Percentiles rank a stretch among this genome's conserved stretches.
These are phyloP conservation scores for Cherax destructor DNA, from an alignment of 1,140 invertebrate species.

Conservation along the genomic window DNA sequence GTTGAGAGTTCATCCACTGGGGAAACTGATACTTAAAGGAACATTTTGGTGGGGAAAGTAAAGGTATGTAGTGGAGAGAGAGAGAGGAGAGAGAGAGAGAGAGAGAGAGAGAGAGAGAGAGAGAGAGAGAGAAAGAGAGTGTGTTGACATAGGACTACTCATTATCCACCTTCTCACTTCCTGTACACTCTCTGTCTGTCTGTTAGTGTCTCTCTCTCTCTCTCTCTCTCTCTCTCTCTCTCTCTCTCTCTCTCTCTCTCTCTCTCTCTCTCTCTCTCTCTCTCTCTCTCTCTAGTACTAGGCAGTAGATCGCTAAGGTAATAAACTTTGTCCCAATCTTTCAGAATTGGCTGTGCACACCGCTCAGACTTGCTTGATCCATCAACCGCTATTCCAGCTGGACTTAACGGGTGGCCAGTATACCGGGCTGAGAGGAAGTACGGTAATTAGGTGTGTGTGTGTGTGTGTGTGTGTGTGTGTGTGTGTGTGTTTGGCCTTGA, in stretches of 20 bases:
- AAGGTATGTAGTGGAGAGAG: background rate
- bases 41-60: background rate
- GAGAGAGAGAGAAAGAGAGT: background rate
- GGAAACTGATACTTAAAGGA: too few relatives aligned
- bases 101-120: background rate
- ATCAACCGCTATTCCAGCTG: background rate
- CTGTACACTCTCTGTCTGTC: background rate
- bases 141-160: background rate
- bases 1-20: too few relatives aligned
- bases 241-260: background rate
- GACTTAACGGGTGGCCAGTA: background rate
- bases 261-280: background rate
- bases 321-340: constrained; percentile 3
- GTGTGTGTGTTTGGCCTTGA: too few relatives aligned
- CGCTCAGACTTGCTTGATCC: background rate
- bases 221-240: background rate
- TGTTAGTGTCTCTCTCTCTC: background rate
- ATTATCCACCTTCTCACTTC: too few relatives aligned
- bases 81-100: background rate
- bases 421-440: background rate
- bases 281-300: too few relatives aligned
- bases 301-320: too few relatives aligned
- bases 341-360: constrained; percentile 19
- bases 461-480: background rate
- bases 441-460: background rate